A percentile compares a stretch with the other conserved stretches of the same genome.
Conservation (phyloP, 2,113 vertebrate species). For the Atherinomorus stipes region DNA sequence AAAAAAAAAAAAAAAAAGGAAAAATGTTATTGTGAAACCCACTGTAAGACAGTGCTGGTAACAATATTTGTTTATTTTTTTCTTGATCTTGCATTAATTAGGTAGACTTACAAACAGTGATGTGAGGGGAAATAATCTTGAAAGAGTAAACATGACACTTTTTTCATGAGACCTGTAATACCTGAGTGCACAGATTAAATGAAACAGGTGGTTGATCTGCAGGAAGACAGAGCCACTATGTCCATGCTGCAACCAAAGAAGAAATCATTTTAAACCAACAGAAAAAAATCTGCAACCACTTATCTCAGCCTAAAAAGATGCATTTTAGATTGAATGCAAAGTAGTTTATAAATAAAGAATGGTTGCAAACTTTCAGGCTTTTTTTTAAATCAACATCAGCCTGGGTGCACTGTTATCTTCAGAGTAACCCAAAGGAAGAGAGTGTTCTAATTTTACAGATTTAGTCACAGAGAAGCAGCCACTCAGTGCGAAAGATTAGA, state of each 20-base stretch:
- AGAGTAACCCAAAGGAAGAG: slow-evolving; percentile 55
- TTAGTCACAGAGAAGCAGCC: slow-evolving; percentile 61
- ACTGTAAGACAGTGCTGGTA: neutral
- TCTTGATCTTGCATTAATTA: no score
- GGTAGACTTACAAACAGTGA: no score
- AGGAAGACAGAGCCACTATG: slow-evolving; percentile 12
- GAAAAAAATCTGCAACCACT: slow-evolving; percentile 9
- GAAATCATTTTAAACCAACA: slow-evolving; percentile 28
- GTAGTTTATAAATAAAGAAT: slow-evolving; percentile 41
- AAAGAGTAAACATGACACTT: no score
- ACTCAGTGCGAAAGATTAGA: slow-evolving; percentile 58
- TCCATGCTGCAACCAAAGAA: slow-evolving; percentile 5
- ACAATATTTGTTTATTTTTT: neutral
- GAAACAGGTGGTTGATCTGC: slow-evolving; percentile 21
- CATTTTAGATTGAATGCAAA: slow-evolving; percentile 37
- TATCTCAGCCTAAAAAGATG: slow-evolving; percentile 11
- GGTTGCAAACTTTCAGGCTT: slow-evolving; percentile 19
- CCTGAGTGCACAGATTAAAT: slow-evolving; percentile 1
- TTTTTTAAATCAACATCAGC: slow-evolving; percentile 47
- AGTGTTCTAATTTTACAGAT: slow-evolving; percentile 62
- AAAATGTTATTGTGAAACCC: neutral
- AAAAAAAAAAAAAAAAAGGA: no score
- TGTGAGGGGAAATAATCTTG: neutral
- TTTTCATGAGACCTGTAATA: neutral
- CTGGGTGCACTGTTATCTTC: slow-evolving; percentile 42